These are phyloP conservation scores for Pituophis catenifer DNA, from an alignment of 2,113 vertebrate species.

Conservation along the genomic window DNA sequence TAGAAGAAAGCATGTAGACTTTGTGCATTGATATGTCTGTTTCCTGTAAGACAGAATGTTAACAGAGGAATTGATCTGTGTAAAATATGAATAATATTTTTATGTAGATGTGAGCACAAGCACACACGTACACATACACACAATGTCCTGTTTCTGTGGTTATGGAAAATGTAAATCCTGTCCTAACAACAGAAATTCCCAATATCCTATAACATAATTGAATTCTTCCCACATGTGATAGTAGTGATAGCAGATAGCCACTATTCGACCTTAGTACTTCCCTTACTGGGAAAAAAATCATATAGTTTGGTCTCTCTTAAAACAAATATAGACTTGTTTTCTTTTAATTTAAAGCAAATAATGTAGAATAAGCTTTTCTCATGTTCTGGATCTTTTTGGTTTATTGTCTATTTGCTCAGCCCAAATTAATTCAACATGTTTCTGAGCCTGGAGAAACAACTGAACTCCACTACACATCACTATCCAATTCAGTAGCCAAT, in stretches of 20 bases:
- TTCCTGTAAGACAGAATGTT: not conserved
- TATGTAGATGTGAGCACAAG: not conserved
- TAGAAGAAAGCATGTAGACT: not conserved
- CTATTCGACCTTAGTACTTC: constrained; percentile 37
- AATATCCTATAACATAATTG: not conserved
- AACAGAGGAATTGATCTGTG: not conserved
- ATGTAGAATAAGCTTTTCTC: constrained; percentile 40
- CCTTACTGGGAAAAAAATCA: constrained; percentile 15
- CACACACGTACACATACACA: not conserved
- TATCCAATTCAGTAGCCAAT: constrained; percentile 43
- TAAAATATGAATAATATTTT: not conserved
- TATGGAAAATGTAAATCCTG: not conserved
- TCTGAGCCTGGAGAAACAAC: constrained; percentile 32
- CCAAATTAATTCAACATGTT: constrained; percentile 48
- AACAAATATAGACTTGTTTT: constrained; percentile 33
- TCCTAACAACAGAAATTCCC: not conserved
- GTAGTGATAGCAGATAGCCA: not conserved
- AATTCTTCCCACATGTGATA: not conserved
- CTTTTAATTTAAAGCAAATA: constrained; percentile 40
- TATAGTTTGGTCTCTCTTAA: not conserved
- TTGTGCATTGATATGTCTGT: not conserved
- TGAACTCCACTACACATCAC: constrained; percentile 48
- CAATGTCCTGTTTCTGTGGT: not conserved
- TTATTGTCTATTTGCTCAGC: constrained; percentile 45
- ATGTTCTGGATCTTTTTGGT: constrained; percentile 20